These are phyloP conservation scores for Luscinia luscinia DNA, from an alignment of 2,797 vertebrate genomes.

Conservation along the genomic window DNA sequence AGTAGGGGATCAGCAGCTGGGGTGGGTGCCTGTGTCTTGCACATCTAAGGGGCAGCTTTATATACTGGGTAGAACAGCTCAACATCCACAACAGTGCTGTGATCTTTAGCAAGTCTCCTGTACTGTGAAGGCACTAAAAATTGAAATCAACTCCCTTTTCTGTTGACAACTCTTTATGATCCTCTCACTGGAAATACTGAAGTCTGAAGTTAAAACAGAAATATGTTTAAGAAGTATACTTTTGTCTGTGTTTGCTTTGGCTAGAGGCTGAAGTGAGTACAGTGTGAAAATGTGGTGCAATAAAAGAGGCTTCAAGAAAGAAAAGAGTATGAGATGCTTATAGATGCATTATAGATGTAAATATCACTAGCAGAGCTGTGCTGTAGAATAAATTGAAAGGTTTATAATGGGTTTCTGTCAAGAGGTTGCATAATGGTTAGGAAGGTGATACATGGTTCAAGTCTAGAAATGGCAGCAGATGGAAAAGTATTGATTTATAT, in stretches of 20 bases:
- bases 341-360: constrained; percentile 57
- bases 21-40: background rate
- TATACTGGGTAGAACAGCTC: background rate
- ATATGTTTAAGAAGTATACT: constrained; percentile 29
- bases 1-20: background rate
- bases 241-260: constrained; percentile 65
- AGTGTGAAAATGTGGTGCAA: constrained; percentile 16
- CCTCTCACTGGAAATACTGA: constrained; percentile 44
- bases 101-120: background rate
- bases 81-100: background rate
- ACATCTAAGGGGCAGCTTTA: background rate
- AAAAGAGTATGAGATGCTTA: constrained; percentile 53
- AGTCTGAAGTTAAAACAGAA: constrained; percentile 37
- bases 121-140: background rate
- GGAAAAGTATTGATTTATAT: constrained; percentile 58
- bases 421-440: constrained; percentile 43
- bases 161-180: constrained; percentile 41
- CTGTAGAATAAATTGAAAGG: constrained; percentile 62
- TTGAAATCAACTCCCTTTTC: background rate
- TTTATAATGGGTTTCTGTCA: constrained; percentile 60
- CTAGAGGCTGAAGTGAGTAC: constrained; percentile 35
- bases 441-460: constrained; percentile 33
- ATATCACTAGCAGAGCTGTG: constrained; percentile 45
- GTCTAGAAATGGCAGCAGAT: constrained; percentile 56
- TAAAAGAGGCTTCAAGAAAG: constrained; percentile 36